Conservation (phyloP, 2,113 vertebrate species). For the Muscicapa adusta region DNA sequence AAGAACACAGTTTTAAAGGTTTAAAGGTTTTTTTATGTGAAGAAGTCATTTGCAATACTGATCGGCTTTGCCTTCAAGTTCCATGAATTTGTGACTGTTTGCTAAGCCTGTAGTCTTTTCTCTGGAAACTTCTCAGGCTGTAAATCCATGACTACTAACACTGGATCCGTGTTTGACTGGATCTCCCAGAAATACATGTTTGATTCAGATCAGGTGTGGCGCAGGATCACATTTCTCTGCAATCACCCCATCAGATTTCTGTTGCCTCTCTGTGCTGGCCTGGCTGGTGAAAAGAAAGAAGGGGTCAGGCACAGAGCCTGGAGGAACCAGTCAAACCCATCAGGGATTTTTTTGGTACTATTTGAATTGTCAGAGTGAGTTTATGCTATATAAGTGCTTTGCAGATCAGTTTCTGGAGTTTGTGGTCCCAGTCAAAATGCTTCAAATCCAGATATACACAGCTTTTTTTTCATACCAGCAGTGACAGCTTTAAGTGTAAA, state of each 20-base stretch:
- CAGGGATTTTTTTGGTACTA: not conserved
- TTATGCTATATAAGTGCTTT: not conserved
- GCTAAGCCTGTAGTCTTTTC: not conserved
- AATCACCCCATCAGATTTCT: not conserved
- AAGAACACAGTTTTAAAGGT: not conserved
- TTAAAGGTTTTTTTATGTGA: not conserved
- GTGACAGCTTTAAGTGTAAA: not conserved
- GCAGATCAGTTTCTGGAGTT: not conserved
- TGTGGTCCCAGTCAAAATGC: not conserved
- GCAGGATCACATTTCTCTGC: not conserved
- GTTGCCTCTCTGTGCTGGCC: not conserved
- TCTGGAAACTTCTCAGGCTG: not conserved
- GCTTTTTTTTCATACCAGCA: not conserved
- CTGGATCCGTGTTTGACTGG: not conserved
- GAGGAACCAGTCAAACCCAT: not conserved
- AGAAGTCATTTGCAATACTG: not conserved
- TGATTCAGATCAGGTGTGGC: conserved; percentile 1
- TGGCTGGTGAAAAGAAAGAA: not conserved
- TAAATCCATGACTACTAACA: not conserved
- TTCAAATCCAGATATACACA: not conserved
- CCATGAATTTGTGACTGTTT: not conserved
- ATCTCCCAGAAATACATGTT: conserved; percentile 10
- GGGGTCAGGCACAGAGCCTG: not conserved
- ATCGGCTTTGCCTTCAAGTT: not conserved
- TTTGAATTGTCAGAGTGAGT: not conserved